Conservation (phyloP, 2,797 vertebrate genomes). For the Amblyraja radiata region DNA sequence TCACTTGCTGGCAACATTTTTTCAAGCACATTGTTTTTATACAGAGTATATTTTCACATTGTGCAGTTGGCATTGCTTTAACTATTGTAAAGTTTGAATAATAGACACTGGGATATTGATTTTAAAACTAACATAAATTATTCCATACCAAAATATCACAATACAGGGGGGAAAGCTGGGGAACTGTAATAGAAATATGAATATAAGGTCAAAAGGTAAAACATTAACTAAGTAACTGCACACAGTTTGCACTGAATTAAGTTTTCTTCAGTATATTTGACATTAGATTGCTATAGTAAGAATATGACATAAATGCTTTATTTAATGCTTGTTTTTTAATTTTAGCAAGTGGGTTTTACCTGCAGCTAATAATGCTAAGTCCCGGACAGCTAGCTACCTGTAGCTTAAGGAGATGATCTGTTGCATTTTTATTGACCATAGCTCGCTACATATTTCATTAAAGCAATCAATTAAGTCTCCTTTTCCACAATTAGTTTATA, state of each 20-base stretch:
- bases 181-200: not conserved
- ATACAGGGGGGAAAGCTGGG: not conserved
- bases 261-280: not conserved
- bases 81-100: constrained; percentile 38
- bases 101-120: constrained; percentile 15
- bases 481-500: constrained; percentile 12
- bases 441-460: not conserved
- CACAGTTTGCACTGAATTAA: constrained; percentile 24
- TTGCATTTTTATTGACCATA: not conserved
- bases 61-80: constrained; percentile 19
- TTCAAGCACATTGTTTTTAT: constrained; percentile 35
- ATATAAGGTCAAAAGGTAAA: not conserved
- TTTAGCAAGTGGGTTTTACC: not conserved
- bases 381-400: not conserved
- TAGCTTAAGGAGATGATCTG: not conserved
- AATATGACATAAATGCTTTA: constrained; percentile 18
- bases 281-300: not conserved
- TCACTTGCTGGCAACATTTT: constrained; percentile 20
- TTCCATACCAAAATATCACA: constrained; percentile 9
- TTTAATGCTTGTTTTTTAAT: constrained; percentile 20
- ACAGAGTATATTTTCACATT: constrained; percentile 35
- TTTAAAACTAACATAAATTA: constrained; percentile 16
- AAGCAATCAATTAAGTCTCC: not conserved
- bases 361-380: constrained; percentile 24
- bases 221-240: constrained; percentile 11